Percentiles rank a stretch among this genome's conserved stretches.
Conservation (phyloP, 2,113 vertebrate genomes). For the Edolisoma coerulescens region DNA sequence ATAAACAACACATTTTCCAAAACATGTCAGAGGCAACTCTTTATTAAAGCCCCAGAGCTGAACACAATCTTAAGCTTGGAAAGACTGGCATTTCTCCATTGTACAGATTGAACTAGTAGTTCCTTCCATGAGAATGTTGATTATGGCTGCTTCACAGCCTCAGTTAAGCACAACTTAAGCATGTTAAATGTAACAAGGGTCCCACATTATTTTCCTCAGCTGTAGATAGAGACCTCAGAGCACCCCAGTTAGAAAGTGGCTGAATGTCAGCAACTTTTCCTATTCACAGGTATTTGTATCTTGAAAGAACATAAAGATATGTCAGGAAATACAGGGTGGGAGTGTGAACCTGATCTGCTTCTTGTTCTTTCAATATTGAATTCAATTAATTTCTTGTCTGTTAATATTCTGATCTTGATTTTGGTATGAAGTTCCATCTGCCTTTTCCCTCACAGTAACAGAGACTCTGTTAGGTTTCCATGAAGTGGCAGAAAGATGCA, state of each 20-base stretch:
- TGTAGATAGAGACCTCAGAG: not conserved
- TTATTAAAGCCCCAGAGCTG: not conserved
- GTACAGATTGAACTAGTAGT: not conserved
- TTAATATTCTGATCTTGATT: not conserved
- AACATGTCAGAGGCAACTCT: not conserved
- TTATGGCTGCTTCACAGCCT: not conserved
- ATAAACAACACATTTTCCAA: not conserved
- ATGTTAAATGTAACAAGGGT: not conserved
- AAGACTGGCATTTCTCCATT: not conserved
- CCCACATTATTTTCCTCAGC: not conserved
- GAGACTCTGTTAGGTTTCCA: not conserved
- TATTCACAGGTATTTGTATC: not conserved
- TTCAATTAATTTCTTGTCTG: not conserved
- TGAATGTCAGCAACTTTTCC: not conserved
- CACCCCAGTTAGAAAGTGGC: not conserved
- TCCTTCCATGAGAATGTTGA: not conserved
- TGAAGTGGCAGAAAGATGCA: not conserved
- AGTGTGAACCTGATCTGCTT: not conserved
- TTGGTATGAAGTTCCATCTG: not conserved
- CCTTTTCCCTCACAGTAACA: not conserved
- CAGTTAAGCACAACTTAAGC: not conserved
- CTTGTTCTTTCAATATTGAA: not conserved
- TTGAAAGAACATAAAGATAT: not conserved
- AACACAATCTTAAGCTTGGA: not conserved
- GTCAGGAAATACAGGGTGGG: not conserved